Conservation (phyloP, 2,888 invertebrate species). For the Oscheius sp. region DNA sequence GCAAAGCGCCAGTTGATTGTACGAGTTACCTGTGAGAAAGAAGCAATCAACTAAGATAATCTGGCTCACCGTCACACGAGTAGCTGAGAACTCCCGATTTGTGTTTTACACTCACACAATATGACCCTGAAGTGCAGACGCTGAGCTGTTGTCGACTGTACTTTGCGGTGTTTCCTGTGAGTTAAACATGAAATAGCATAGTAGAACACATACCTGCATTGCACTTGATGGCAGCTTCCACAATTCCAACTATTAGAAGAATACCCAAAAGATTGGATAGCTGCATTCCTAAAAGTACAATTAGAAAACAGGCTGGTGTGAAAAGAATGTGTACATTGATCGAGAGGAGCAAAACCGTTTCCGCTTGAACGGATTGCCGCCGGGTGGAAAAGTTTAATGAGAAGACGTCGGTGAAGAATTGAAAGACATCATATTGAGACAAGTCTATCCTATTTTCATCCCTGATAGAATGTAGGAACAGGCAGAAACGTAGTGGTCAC, state of each 20-base stretch:
- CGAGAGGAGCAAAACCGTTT: constrained; percentile 1
- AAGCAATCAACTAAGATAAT: background rate
- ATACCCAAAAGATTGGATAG: background rate
- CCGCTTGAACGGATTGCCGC: constrained; percentile 20
- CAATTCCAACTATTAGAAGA: background rate
- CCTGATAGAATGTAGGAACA: too few species aligned
- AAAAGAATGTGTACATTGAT: background rate
- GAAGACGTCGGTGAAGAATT: constrained; percentile 24
- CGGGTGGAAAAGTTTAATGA: constrained; percentile 36
- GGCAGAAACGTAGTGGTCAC: background rate
- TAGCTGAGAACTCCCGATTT: constrained; percentile 46
- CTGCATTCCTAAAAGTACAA: constrained; percentile 9
- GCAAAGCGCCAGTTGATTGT: constrained; percentile 51
- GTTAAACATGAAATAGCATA: background rate
- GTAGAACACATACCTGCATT: constrained; percentile 8
- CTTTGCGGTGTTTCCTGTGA: constrained; percentile 17
- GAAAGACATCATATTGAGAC: constrained; percentile 19
- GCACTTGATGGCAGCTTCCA: constrained; percentile 16
- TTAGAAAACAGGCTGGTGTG: background rate
- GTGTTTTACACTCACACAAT: constrained; percentile 48
- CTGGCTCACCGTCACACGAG: constrained; percentile 49
- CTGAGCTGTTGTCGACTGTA: constrained; percentile 8
- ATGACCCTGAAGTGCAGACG: constrained; percentile 49
- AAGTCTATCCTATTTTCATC: background rate
- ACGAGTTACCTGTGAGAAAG: constrained; percentile 47